phyloP scores from a whole-genome alignment of 2,113 vertebrate species.

The Synchiropus splendidus region DNA sequence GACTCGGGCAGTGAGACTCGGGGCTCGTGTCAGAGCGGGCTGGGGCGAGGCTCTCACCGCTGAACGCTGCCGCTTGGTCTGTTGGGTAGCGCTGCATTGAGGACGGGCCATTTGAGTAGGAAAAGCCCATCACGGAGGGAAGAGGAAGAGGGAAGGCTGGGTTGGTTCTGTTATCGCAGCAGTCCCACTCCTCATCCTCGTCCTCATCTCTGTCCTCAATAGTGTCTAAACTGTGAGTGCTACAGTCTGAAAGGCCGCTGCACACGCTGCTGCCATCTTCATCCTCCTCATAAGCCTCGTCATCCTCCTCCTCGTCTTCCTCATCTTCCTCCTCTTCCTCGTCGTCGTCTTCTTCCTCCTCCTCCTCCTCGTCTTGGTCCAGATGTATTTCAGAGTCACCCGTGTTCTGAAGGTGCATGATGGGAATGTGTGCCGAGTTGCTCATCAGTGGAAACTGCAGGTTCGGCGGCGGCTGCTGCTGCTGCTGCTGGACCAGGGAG shows the following conservation, averaged over 20 bases:
- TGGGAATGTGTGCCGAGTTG: constrained; percentile 63
- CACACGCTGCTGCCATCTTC: constrained; percentile 94
- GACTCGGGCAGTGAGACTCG: constrained; percentile 38
- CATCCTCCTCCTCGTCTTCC: constrained; percentile 49
- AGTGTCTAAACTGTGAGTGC: constrained; percentile 89
- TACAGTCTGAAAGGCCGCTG: constrained; percentile 91
- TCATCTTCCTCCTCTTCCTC: constrained; percentile 74
- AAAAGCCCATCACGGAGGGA: constrained; percentile 81
- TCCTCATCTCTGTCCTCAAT: constrained; percentile 92
- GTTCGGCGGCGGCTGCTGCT: constrained; percentile 77
- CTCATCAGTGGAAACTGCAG: constrained; percentile 80
- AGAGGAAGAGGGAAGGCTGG: constrained; percentile 73
- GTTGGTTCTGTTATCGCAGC: constrained; percentile 62
- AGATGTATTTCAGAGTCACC: constrained; percentile 71
- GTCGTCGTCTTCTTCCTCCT: constrained; percentile 81
- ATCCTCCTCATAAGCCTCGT: constrained; percentile 75
- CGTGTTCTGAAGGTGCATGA: constrained; percentile 81
- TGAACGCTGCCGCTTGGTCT: constrained; percentile 50
- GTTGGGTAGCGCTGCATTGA: constrained; percentile 74
- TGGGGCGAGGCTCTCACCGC: constrained; percentile 5
- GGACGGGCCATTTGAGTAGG: constrained; percentile 71
- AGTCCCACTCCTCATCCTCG: constrained; percentile 73
- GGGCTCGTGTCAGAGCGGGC: constrained; percentile 45
- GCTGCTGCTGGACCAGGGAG: constrained; percentile 70
- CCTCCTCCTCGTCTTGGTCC: constrained; percentile 74